phyloP scores from a whole-genome alignment of 2,113 vertebrate species.

The Solea senegalensis region DNA sequence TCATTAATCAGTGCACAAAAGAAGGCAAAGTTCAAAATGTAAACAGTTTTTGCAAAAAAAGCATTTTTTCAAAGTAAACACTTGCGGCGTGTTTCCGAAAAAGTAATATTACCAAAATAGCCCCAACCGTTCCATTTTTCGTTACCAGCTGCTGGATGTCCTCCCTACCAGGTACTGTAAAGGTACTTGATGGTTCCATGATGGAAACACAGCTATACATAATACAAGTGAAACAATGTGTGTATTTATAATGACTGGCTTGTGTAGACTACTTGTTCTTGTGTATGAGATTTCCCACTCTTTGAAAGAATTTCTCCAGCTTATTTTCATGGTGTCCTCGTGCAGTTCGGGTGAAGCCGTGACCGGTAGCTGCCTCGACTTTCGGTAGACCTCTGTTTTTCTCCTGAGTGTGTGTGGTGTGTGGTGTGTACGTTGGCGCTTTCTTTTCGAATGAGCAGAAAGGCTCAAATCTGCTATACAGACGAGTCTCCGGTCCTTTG shows the following conservation, averaged over 20 bases:
- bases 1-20: conserved; percentile 25
- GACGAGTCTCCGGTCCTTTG: conserved; percentile 74
- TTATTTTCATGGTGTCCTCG: conserved; percentile 88
- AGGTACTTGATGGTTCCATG: no score
- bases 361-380: conserved; percentile 68
- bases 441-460: conserved; percentile 84
- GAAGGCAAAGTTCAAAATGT: conserved; percentile 7
- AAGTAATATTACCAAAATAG: no score
- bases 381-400: conserved; percentile 68
- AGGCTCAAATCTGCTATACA: conserved; percentile 90
- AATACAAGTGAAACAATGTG: background rate
- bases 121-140: no score
- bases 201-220: conserved; percentile 2
- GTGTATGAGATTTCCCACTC: conserved; percentile 85
- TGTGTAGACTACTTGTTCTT: conserved; percentile 83
- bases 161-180: no score
- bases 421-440: conserved; percentile 22
- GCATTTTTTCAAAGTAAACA: background rate
- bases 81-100: no score
- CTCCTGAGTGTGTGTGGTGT: conserved; percentile 66
- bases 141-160: no score
- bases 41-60: conserved; percentile 38
- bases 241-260: conserved; percentile 5
- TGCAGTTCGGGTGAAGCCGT: conserved; percentile 65
- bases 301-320: conserved; percentile 90